Base-by-base conservation (phyloP, 2,797 vertebrate genomes). In the Menidia menidia region DNA sequence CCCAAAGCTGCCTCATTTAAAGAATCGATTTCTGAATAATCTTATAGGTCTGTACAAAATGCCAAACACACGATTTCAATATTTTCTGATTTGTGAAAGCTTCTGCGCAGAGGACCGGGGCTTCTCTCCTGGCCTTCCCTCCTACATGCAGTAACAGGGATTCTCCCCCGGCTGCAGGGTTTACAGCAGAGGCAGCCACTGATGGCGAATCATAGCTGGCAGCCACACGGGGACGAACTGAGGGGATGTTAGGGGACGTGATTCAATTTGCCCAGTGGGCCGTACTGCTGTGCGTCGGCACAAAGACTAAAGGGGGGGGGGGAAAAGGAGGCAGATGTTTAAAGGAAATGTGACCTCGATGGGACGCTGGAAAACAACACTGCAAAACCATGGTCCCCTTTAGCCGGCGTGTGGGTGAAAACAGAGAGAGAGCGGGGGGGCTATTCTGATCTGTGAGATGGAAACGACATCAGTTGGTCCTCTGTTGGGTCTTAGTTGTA, bases 381-480 rank as follows among this genome's bases (percentile, higher is more conserved):
- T 87, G 88, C 83, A 86, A 86, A 70, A 83, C 44, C 48, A 80
- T 86, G 89, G 89, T 91, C 91, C 92, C 90, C 81, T 74, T 68
- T 65, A 83, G 80, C 80, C 25, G 52, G 81, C 47, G 76, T 77
- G 60, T 74, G 65, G 69, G 77, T 81, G 82, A 54, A 77, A 73
- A 81, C 87, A 66, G 80, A 88, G 86, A 89, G 75, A 75, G 84
- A 85, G 85, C 77, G 54, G 77, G 54, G 77, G 76, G 85, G 83
- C 30, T 60, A 75, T 77, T 77, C 35, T 39, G 35, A 39, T 39
- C 35, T 76, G 71, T 80, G 73, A 80, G 81, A 89, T 81, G 78
- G 80, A 77, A 88, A 75, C 72, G 86, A 92, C 91, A 89, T 90
- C 84, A 73, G 85, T 94, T 94, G 91, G 92, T 94, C 92, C 92